Percentiles rank a stretch among this genome's conserved stretches.
These are phyloP conservation scores for Thalassarche chlororhynchos DNA, from an alignment of 2,113 vertebrate species.

Conservation along the genomic window DNA sequence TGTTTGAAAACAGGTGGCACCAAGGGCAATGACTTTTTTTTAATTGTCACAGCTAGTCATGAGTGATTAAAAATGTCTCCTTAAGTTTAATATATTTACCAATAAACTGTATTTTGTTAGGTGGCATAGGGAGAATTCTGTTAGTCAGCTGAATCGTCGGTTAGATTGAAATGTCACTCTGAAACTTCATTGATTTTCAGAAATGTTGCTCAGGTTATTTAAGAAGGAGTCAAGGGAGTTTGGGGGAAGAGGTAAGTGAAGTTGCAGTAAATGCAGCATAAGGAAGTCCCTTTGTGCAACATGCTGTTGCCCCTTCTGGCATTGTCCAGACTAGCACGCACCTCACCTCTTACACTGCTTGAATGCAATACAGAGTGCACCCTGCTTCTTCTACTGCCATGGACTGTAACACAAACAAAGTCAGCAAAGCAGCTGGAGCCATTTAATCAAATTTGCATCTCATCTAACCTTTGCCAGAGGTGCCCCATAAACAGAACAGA, in stretches of 20 bases:
- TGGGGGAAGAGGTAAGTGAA: background rate
- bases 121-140: background rate
- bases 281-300: background rate
- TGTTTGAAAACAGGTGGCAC: background rate
- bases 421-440: background rate
- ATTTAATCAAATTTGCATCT: background rate
- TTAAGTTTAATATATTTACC: background rate
- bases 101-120: background rate
- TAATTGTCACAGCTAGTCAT: background rate
- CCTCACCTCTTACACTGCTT: background rate
- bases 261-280: background rate
- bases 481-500: background rate
- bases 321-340: background rate
- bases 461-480: slow-evolving; percentile 22
- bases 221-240: background rate
- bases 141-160: background rate
- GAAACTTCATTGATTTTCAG: background rate
- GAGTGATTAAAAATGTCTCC: background rate
- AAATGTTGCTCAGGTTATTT: background rate
- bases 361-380: background rate
- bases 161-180: background rate
- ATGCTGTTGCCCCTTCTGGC: background rate
- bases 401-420: background rate
- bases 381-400: background rate
- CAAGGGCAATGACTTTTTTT: background rate